Conservation (phyloP, 2,888 invertebrate genomes). For the Ceratothoa steindachneri region DNA sequence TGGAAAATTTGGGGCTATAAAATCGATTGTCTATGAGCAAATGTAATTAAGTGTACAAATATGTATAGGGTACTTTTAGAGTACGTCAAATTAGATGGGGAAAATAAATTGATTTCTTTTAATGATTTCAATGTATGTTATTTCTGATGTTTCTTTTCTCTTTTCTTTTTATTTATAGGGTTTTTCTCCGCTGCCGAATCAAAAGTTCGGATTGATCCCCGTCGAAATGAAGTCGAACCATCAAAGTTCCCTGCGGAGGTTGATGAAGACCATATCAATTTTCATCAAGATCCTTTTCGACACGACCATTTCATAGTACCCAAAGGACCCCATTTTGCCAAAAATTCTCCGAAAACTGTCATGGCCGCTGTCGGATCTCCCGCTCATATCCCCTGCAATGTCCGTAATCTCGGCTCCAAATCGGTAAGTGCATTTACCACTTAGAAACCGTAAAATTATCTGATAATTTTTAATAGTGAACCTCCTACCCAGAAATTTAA, state of each 20-base stretch:
- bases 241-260: background rate
- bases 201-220: background rate
- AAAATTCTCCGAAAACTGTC: slow-evolving; percentile 31
- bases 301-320: background rate
- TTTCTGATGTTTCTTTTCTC: too few species aligned
- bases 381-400: slow-evolving; percentile 41
- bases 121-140: too few species aligned
- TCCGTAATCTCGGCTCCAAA: slow-evolving; percentile 30
- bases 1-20: too few species aligned
- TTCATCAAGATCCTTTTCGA: background rate
- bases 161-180: too few species aligned
- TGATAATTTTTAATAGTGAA: too few species aligned
- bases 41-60: too few species aligned
- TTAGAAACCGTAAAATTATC: too few species aligned
- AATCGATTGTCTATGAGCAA: too few species aligned
- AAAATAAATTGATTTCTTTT: too few species aligned
- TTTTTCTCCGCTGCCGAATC: background rate
- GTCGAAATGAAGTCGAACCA: slow-evolving; percentile 2
- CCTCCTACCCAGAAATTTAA: too few species aligned
- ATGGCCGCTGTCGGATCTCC: slow-evolving; percentile 37
- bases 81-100: too few species aligned
- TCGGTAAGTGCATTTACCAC: slow-evolving; percentile 42
- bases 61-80: too few species aligned
- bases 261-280: background rate
- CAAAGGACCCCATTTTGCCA: slow-evolving; percentile 38